Evolutionary conservation across 2,797 vertebrate genomes (phyloP).

Genomic region (Basileuterus tristriatus): DNA sequence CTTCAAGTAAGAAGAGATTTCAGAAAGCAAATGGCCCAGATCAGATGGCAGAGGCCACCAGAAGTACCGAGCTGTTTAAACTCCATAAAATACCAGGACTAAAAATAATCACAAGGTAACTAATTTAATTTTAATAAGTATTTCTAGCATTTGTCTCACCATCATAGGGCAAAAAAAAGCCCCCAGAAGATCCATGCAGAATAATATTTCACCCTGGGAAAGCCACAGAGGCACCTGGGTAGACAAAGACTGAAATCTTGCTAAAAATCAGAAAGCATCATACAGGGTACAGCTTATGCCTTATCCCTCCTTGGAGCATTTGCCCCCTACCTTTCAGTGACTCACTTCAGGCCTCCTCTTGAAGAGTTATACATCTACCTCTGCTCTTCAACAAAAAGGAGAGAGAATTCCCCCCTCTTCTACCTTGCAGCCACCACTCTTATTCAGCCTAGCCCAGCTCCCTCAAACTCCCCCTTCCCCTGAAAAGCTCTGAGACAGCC

Average conservation of each 20-base stretch:
- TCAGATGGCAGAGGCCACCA: neutral
- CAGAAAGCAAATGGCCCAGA: neutral
- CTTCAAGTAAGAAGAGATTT: neutral
- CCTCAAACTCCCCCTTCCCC: neutral
- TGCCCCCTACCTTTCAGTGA: neutral
- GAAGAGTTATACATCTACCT: neutral
- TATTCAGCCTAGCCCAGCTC: neutral
- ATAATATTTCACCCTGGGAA: neutral
- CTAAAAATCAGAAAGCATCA: neutral
- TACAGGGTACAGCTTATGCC: neutral
- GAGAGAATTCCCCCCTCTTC: rapidly evolving
- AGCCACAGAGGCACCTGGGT: neutral
- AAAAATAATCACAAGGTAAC: neutral
- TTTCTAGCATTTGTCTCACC: neutral
- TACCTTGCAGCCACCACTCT: neutral
- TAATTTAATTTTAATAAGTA: neutral
- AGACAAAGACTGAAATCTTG: neutral
- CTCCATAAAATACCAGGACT: neutral
- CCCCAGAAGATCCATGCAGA: neutral
- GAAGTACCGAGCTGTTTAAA: neutral
- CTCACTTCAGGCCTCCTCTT: neutral
- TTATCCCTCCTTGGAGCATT: neutral
- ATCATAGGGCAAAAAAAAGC: rapidly evolving
- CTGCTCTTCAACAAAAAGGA: neutral
- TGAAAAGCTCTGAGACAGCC: neutral